A percentile compares a stretch with the other conserved stretches of the same genome.
Evolutionary conservation across 2,888 invertebrate species (phyloP).

Genomic region (Erynnis tages): DNA sequence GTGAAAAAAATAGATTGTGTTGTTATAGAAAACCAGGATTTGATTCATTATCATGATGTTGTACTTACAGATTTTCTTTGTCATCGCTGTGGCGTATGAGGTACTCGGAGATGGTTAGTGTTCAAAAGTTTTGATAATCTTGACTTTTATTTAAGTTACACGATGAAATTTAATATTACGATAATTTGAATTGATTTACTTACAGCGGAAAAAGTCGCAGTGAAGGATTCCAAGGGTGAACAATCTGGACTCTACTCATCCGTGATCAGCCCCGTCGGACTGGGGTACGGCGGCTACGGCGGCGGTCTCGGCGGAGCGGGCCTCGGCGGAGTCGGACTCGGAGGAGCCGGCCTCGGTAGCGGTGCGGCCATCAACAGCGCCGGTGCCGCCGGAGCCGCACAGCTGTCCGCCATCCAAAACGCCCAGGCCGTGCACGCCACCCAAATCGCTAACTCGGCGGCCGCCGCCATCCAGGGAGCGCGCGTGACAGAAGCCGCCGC

Average conservation of each 20-base stretch:
- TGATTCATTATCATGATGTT: not conserved
- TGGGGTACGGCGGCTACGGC: slow-evolving; percentile 32
- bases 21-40: not conserved
- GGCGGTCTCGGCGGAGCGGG: slow-evolving; percentile 31
- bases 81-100: slow-evolving; percentile 70
- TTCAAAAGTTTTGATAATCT: not conserved
- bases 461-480: slow-evolving; percentile 71
- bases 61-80: slow-evolving; percentile 66
- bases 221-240: slow-evolving; percentile 52
- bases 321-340: slow-evolving; percentile 30
- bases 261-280: slow-evolving; percentile 31
- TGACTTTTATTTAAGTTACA: no score
- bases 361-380: slow-evolving; percentile 65
- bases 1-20: not conserved
- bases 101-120: slow-evolving; percentile 64
- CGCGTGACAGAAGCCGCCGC: slow-evolving; percentile 70
- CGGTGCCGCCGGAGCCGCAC: slow-evolving; percentile 67
- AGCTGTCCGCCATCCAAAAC: slow-evolving; percentile 72
- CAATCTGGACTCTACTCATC: slow-evolving; percentile 45
- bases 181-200: not conserved
- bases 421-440: slow-evolving; percentile 71
- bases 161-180: not conserved
- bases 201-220: slow-evolving; percentile 40
- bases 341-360: slow-evolving; percentile 42
- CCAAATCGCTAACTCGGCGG: slow-evolving; percentile 68